Percentiles rank a stretch among this genome's conserved stretches.
Conservation (phyloP, 1,140 invertebrate genomes). For the Pseudomyrmex pallidus region DNA sequence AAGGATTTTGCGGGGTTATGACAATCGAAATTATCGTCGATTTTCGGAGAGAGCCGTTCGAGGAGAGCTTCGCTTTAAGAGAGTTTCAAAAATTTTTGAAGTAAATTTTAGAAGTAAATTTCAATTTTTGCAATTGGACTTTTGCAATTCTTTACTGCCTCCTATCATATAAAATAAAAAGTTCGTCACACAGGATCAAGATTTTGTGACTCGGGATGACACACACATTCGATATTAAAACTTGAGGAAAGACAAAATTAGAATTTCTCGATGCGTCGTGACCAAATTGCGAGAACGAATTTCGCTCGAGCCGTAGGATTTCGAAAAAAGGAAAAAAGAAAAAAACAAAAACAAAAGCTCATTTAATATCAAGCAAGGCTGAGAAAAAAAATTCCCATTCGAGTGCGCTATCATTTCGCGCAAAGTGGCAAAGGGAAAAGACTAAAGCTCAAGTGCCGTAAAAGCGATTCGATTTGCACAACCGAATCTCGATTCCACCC, state of each 20-base stretch:
- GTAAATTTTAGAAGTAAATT: background rate
- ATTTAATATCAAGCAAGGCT: slow-evolving; percentile 11
- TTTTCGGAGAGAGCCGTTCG: background rate
- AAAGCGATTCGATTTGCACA: slow-evolving; percentile 68
- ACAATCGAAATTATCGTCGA: slow-evolving; percentile 12
- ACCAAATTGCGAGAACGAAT: too few relatives aligned
- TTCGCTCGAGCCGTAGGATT: too few relatives aligned
- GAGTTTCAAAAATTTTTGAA: too few relatives aligned
- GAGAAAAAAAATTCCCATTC: slow-evolving; percentile 49
- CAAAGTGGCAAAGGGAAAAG: background rate
- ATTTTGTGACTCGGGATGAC: background rate
- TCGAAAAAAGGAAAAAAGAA: too few relatives aligned
- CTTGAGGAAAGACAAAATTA: background rate
- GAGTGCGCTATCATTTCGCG: slow-evolving; percentile 28
- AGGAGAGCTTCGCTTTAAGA: too few relatives aligned
- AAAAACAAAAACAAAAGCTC: slow-evolving; percentile 17
- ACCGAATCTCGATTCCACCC: slow-evolving; percentile 26
- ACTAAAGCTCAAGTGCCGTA: slow-evolving; percentile 44
- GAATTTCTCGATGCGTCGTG: background rate
- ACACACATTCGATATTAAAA: background rate
- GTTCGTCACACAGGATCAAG: too few relatives aligned
- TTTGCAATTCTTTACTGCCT: background rate
- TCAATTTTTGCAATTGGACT: too few relatives aligned
- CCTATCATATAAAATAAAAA: background rate
- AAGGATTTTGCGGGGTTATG: background rate